Evolutionary conservation across 2,113 vertebrate genomes (phyloP).

Genomic region (Cervus canadensis): DNA sequence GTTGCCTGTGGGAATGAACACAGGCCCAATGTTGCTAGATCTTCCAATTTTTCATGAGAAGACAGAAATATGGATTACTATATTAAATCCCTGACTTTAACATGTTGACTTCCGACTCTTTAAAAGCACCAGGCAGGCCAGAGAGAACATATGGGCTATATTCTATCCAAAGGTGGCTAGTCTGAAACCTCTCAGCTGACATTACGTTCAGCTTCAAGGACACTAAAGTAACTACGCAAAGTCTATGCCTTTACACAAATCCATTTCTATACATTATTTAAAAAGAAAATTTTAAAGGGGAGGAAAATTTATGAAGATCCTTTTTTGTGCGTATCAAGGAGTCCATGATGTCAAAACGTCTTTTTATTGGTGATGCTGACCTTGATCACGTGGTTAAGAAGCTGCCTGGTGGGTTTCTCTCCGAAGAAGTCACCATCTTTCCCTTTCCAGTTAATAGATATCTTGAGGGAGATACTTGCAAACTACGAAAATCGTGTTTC

Average conservation of each 20-base stretch:
- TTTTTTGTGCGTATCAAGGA: background rate
- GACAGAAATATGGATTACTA: background rate
- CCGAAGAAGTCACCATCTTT: background rate
- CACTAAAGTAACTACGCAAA: background rate
- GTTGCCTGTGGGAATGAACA: background rate
- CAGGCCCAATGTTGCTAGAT: background rate
- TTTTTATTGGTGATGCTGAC: background rate
- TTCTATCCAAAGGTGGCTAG: background rate
- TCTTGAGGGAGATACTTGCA: background rate
- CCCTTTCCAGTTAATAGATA: background rate
- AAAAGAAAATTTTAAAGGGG: background rate
- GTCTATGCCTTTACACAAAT: conserved; percentile 5
- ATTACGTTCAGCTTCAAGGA: background rate
- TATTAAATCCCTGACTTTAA: background rate
- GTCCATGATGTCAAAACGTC: background rate
- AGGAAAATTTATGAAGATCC: background rate
- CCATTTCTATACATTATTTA: background rate
- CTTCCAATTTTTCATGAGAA: background rate
- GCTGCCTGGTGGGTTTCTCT: background rate
- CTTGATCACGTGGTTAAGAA: background rate
- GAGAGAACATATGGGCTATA: background rate
- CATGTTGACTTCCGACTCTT: background rate
- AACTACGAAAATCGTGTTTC: background rate
- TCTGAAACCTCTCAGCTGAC: background rate
- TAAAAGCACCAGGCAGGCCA: background rate